Conservation (phyloP, 2,888 invertebrate genomes). For the Coelogynopora nodosa region DNA sequence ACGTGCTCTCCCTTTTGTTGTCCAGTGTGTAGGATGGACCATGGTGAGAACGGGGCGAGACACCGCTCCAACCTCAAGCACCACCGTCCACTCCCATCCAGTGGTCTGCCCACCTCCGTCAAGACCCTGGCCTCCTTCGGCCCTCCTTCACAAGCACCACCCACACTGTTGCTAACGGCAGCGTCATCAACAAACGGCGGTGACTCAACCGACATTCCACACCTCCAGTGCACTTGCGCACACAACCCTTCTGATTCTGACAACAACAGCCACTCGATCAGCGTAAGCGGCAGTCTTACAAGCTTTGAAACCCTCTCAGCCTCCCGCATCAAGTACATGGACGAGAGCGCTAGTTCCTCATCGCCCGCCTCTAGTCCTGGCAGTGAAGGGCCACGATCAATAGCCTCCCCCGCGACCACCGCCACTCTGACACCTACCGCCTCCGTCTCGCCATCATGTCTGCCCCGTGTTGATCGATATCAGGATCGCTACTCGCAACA, state of each 20-base stretch:
- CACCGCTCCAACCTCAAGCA: not conserved
- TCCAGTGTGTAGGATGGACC: not conserved
- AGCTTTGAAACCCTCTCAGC: not conserved
- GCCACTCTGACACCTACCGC: constrained; percentile 7
- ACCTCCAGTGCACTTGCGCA: constrained; percentile 1
- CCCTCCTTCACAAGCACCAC: not conserved
- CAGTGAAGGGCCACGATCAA: not conserved
- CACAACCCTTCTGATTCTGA: not conserved
- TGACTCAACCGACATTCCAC: not conserved
- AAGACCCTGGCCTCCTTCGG: constrained; percentile 10
- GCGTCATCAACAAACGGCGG: not conserved
- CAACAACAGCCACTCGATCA: not conserved
- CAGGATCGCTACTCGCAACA: not conserved
- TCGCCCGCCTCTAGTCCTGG: constrained; percentile 11
- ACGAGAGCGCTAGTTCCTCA: not conserved
- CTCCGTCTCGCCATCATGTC: not conserved
- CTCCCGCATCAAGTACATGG: not conserved
- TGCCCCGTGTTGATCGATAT: not conserved
- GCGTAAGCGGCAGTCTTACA: not conserved
- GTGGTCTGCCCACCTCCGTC: not conserved
- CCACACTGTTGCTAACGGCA: not conserved
- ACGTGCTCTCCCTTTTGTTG: too few relatives aligned
- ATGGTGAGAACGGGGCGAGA: constrained; percentile 12
- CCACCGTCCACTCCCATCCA: not conserved
- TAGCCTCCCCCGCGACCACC: not conserved